Evolutionary conservation across 2,797 vertebrate genomes (phyloP).

Genomic region (Glossophaga mutica): DNA sequence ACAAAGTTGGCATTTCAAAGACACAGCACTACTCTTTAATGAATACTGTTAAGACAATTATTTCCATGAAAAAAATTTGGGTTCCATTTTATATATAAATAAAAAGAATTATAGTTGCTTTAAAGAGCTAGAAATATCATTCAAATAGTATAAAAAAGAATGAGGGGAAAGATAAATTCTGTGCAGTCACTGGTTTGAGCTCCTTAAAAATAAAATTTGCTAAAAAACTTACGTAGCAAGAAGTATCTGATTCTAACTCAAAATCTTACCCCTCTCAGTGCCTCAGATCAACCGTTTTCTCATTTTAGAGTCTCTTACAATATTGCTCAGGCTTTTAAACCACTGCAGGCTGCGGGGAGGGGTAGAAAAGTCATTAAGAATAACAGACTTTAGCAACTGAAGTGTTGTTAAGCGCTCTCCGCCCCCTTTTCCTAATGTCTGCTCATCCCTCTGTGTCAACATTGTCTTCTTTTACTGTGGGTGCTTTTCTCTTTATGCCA

Average conservation of each 20-base stretch:
- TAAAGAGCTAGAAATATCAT: not conserved
- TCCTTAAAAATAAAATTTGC: not conserved
- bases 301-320: not conserved
- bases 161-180: not conserved
- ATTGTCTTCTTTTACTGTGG: not conserved
- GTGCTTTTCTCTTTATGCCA: not conserved
- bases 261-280: not conserved
- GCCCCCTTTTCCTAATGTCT: not conserved
- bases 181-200: not conserved
- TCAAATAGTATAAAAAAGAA: not conserved
- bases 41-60: not conserved
- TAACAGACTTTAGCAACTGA: not conserved
- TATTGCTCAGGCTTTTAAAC: not conserved
- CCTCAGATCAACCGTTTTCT: not conserved
- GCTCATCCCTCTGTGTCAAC: not conserved
- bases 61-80: not conserved
- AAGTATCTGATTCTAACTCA: not conserved
- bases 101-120: not conserved
- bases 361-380: not conserved
- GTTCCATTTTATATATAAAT: not conserved
- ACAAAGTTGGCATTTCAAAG: not conserved
- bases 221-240: not conserved
- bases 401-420: not conserved
- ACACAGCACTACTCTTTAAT: not conserved
- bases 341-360: not conserved